Percentiles rank a stretch among this genome's conserved stretches.
These are phyloP conservation scores for Helicolenus hilgendorfi DNA, from an alignment of 2,797 vertebrate species.

Conservation along the genomic window DNA sequence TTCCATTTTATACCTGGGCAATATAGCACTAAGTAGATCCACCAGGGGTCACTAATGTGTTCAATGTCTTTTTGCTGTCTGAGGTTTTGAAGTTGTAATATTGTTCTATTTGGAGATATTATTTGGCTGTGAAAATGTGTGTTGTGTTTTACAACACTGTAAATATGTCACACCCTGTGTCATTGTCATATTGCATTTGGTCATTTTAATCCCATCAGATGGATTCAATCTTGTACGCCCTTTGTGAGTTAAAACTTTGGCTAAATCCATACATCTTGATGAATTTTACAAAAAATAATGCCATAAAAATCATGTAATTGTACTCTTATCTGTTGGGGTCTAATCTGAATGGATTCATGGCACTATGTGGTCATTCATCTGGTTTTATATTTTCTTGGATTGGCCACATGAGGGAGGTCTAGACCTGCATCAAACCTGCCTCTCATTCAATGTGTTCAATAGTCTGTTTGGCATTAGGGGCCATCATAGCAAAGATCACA, in stretches of 20 bases:
- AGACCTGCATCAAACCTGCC: not conserved
- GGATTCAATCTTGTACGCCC: not conserved
- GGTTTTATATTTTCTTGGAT: not conserved
- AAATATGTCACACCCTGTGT: not conserved
- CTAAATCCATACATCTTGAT: not conserved
- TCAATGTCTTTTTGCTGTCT: not conserved
- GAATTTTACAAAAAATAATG: not conserved
- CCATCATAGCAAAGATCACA: constrained; percentile 19
- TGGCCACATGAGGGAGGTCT: constrained; percentile 52
- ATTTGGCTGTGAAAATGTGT: not conserved
- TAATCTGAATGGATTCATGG: not conserved
- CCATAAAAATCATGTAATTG: not conserved
- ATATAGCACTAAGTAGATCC: not conserved
- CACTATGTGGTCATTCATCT: not conserved
- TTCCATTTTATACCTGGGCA: too few species aligned
- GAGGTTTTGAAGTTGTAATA: not conserved
- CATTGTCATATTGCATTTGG: not conserved
- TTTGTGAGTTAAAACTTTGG: not conserved
- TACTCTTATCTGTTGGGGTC: not conserved
- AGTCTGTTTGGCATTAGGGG: constrained; percentile 53
- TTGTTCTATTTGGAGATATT: not conserved
- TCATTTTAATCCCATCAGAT: not conserved
- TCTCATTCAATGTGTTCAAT: not conserved
- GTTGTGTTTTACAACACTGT: not conserved
- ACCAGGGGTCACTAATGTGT: constrained; percentile 16